Evolutionary conservation across 2,888 invertebrate genomes (phyloP).

Genomic region (Hesperia comma): DNA sequence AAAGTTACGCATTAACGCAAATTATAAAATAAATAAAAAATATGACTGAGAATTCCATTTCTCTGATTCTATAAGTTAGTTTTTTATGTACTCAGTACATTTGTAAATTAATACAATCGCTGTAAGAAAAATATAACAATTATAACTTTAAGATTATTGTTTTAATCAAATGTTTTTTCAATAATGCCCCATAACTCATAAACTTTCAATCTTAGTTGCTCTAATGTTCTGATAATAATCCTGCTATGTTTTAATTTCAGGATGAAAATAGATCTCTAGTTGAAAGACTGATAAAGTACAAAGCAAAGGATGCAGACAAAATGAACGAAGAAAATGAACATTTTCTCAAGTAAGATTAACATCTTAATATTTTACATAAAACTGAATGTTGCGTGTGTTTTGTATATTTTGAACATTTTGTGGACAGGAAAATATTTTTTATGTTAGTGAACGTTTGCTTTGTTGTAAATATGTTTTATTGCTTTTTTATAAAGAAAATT

Average conservation of each 20-base stretch:
- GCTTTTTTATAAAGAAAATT: neutral
- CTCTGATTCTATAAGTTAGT: no score
- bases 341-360: constrained; percentile 89
- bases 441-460: constrained; percentile 11
- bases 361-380: constrained; percentile 26
- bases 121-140: no score
- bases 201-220: no score
- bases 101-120: no score
- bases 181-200: no score
- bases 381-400: constrained; percentile 34
- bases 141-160: no score
- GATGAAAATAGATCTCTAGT: constrained; percentile 94
- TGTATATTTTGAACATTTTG: constrained; percentile 31
- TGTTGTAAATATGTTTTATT: constrained; percentile 11
- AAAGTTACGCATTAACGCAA: no score
- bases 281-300: constrained; percentile 94
- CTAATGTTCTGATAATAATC: no score
- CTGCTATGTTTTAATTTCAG: constrained; percentile 78
- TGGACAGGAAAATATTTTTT: constrained; percentile 12
- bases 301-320: constrained; percentile 97
- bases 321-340: constrained; percentile 99
- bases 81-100: no score
- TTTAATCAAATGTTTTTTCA: no score
- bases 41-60: no score
- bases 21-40: no score